Evolutionary conservation across 2,888 invertebrate species (phyloP), one percentile per base, ranked within the genome.

Genomic region (Dryomyza anilis): DNA sequence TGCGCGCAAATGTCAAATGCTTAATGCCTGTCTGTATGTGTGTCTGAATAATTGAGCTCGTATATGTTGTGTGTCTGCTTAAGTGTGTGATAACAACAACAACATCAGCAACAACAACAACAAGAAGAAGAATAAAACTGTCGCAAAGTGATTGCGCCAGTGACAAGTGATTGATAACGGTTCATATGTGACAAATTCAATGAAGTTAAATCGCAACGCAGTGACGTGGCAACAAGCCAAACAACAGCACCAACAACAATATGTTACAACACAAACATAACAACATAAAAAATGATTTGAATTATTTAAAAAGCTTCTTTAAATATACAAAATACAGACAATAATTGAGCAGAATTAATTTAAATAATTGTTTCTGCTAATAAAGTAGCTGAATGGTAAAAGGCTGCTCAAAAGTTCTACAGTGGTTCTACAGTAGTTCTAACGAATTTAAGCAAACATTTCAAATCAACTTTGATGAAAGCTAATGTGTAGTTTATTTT

Each of bases 91-190:
- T 50, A 50, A 14, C 27, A 21, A 21, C 46, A 46, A 21, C 46
- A 19, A 45, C 45, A 50, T 25, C n/a, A 23, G n/a, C 50, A 25
- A 27, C 12, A 25, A n/a, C 23, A 25, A 27, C 50, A 14, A 4
- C 3, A 25, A 7, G 23, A 14, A 4, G 1, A 25, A 7, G 23
- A 55, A 7, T 16, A 36, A 23, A 25, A n/a, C n/a, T 52, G 52
- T 25, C 29, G 52, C 27, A 27, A 55, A 55, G 55, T 33, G 55
- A 55, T 55, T 36, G 55, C 36, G 5, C 33, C 30, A 16, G 48
- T 60, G 50, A 48, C 60, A 60, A 60, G 33, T 60, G 46, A 60
- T 60, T 60, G 60, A 60, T 60, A 48, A 48, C 48, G 48, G 57
- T 57, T 43, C 23, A 33, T 36, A 43, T 33, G 57, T 57, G 57